These are phyloP conservation scores for Sphaerophoria taeniata DNA, from an alignment of 2,888 invertebrate genomes.

Conservation along the genomic window DNA sequence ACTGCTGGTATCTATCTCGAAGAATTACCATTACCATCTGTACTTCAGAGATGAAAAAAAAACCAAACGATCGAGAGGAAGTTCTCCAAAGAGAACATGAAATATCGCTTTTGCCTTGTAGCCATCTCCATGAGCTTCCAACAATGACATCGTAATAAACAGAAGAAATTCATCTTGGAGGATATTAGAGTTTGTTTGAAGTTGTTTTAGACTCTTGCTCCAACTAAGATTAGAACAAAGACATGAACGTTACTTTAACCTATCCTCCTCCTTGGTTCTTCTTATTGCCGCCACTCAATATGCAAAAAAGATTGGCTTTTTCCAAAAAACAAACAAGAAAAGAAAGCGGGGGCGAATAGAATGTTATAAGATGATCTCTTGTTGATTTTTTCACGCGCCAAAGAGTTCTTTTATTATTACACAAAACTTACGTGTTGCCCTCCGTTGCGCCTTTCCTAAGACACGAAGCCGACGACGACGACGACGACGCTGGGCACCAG, in stretches of 20 bases:
- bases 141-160: constrained; percentile 56
- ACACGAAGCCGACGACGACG: neutral
- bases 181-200: constrained; percentile 26
- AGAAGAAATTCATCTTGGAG: constrained; percentile 66
- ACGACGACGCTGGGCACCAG: constrained; percentile 35
- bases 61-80: constrained; percentile 1
- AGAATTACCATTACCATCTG: constrained; percentile 41
- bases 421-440: neutral
- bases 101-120: constrained; percentile 26
- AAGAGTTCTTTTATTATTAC: constrained; percentile 52
- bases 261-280: neutral
- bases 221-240: constrained; percentile 45
- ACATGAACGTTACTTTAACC: constrained; percentile 21
- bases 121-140: constrained; percentile 38
- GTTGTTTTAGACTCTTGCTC: constrained; percentile 8
- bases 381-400: constrained; percentile 55
- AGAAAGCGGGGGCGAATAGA: constrained; percentile 56
- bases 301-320: constrained; percentile 9
- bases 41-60: constrained; percentile 35
- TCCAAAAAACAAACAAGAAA: constrained; percentile 25
- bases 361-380: constrained; percentile 39
- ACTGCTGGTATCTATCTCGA: constrained; percentile 45
- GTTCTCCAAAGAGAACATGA: constrained; percentile 26
- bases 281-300: constrained; percentile 7
- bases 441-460: no score